Evolutionary conservation across 2,113 vertebrate species (phyloP), one percentile per base, ranked within the genome.

Genomic region (Tor tambroides): DNA sequence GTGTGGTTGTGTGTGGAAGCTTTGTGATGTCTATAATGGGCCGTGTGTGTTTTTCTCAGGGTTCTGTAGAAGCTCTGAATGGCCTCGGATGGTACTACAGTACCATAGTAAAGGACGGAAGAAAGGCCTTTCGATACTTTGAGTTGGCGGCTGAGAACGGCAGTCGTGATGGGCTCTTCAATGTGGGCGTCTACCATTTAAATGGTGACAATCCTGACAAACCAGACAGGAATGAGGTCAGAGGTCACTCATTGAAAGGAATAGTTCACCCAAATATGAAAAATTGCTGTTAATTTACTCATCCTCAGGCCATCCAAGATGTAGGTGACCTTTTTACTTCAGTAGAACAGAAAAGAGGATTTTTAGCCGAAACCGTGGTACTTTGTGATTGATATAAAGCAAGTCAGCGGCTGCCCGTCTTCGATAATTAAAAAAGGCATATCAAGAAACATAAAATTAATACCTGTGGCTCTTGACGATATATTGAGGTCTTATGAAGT

Each of bases 61-160:
- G 98, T n/a, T 95, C 95, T 74, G 94, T 94, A 84, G 95, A 96
- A 21, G 98, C 97, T 30, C 92, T 99, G 92, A 99, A 98, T 56
- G 96, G 96, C 80, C 88, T 99, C 65, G 98, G 98, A 74, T 99
- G 97, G 97, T 98, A 98, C 91, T 96, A 98, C 90, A 95, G 97
- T 91, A 94, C 91, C 56, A 94, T 96, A 67, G 95, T 93, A 86
- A 96, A 93, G 80, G 95, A 98, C 88, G 93, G 94, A 83, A 89
- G 28, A 72, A 96, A 93, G 84, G 97, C 97, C 0, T 90, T 94
- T 0, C 90, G 94, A 46, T 97, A 96, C 89, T 99, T 96, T 93
- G 89, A 96, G 84, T 90, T 95, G 91, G 98, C 97, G 1, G 96
- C 97, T 83, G 92, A 94, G 32, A 79, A 96, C 72, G 97, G 97